Evolutionary conservation across 2,113 vertebrate species (phyloP).

Genomic region (Microtus ochrogaster): DNA sequence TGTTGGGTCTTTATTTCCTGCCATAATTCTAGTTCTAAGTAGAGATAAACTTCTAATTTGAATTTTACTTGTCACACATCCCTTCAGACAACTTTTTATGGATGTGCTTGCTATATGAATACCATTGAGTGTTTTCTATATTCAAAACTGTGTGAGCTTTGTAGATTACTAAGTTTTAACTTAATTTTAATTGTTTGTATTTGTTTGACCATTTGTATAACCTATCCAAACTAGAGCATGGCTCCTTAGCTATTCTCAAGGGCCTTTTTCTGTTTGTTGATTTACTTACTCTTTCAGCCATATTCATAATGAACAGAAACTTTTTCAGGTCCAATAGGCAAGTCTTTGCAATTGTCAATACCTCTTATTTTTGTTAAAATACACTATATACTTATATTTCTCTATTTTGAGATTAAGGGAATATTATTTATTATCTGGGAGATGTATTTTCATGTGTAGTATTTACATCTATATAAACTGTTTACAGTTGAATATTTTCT

Average conservation of each 20-base stretch:
- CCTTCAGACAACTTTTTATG: background rate
- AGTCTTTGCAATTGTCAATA: background rate
- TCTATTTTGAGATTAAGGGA: background rate
- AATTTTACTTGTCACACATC: background rate
- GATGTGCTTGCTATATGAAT: background rate
- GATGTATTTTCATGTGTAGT: background rate
- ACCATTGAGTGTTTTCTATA: background rate
- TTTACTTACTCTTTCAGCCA: background rate
- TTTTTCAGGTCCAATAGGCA: background rate
- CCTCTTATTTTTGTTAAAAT: background rate
- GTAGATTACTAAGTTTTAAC: background rate
- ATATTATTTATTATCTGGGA: background rate
- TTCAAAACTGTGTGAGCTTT: background rate
- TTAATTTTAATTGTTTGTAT: background rate
- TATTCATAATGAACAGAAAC: background rate
- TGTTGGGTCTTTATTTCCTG: background rate
- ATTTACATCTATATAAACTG: background rate
- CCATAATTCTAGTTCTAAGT: background rate
- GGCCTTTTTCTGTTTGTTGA: background rate
- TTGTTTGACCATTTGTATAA: background rate
- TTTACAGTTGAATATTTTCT: background rate
- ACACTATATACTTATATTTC: background rate
- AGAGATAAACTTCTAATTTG: background rate
- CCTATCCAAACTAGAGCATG: background rate
- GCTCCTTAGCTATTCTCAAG: background rate